phyloP scores from a whole-genome alignment of 2,113 vertebrate genomes.

The Scolopax mira region DNA sequence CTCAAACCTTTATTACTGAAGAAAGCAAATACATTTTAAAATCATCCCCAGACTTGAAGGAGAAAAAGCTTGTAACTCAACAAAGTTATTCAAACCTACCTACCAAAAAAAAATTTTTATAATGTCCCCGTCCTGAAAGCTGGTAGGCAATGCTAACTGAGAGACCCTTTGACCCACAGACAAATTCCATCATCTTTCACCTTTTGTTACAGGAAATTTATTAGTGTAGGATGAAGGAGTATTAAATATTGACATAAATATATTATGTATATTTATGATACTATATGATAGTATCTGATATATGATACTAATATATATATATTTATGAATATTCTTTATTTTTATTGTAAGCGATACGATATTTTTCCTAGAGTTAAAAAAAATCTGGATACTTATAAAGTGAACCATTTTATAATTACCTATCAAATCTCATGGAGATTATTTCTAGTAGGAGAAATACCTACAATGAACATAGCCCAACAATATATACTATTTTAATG shows the following conservation, averaged over 20 bases:
- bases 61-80: background rate
- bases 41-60: background rate
- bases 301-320: background rate
- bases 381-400: background rate
- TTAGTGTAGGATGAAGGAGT: too few relatives aligned
- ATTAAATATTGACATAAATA: too few relatives aligned
- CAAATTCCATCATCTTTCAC: too few relatives aligned
- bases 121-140: too few relatives aligned
- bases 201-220: too few relatives aligned
- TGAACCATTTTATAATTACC: background rate
- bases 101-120: too few relatives aligned
- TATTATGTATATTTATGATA: background rate
- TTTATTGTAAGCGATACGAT: background rate
- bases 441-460: background rate
- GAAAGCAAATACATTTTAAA: background rate
- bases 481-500: background rate
- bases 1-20: fast-evolving
- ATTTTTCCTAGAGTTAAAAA: background rate
- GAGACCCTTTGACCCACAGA: too few relatives aligned
- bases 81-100: background rate
- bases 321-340: background rate
- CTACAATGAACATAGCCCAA: background rate
- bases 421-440: background rate
- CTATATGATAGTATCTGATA: too few relatives aligned
- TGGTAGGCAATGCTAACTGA: too few relatives aligned